phyloP scores from a whole-genome alignment of 2,888 invertebrate species.

The Microctonus brassicae region DNA sequence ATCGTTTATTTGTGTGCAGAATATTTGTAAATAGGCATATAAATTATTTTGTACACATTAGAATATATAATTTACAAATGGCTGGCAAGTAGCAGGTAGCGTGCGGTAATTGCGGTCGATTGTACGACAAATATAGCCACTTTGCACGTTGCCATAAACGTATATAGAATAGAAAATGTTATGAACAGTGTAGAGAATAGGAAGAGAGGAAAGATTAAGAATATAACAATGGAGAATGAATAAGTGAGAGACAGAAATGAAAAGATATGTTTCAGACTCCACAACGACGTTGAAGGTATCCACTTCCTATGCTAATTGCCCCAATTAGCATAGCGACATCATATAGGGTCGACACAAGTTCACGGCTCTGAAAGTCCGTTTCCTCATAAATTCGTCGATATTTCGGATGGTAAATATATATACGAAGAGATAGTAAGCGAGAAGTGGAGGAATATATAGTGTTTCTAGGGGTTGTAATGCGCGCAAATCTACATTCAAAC shows the following conservation, averaged over 20 bases:
- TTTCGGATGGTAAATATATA: conserved; percentile 40
- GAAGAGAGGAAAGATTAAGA: not conserved
- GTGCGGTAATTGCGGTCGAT: conserved; percentile 60
- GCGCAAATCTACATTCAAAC: conserved; percentile 30
- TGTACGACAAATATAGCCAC: conserved; percentile 59
- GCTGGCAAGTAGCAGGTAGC: conserved; percentile 35
- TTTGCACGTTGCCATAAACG: conserved; percentile 16
- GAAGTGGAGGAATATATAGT: conserved; percentile 4
- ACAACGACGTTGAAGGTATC: conserved; percentile 30
- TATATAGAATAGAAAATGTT: conserved; percentile 21
- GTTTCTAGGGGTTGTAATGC: conserved; percentile 18
- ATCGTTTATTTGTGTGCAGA: not conserved
- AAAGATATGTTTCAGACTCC: conserved; percentile 15
- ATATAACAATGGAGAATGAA: not conserved
- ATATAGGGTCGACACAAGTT: conserved; percentile 46
- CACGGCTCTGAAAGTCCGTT: conserved; percentile 57
- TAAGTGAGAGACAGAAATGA: no score
- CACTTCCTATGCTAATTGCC: conserved; percentile 67
- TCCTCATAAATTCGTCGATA: conserved; percentile 68
- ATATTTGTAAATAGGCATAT: conserved; percentile 10
- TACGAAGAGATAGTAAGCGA: conserved; percentile 17
- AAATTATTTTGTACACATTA: no score
- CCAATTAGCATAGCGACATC: conserved; percentile 66
- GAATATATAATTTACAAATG: no score
- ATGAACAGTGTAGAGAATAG: conserved; percentile 1